Base-by-base conservation (phyloP, 2,888 invertebrate species). In the Clusia tigrina region DNA sequence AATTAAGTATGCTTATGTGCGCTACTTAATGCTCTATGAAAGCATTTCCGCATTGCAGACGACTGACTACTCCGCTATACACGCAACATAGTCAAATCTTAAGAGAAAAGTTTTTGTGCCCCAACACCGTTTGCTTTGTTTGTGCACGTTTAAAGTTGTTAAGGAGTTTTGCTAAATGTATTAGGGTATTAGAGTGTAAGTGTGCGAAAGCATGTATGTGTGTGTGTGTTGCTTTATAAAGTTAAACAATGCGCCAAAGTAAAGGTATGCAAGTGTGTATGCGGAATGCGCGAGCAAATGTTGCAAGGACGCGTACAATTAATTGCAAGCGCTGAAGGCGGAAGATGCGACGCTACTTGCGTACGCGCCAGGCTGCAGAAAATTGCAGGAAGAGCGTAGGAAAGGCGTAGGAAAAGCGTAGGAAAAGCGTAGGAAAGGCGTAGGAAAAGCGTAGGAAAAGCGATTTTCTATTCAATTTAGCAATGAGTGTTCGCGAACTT, bases 401-500 rank as follows among this genome's bases (percentile, higher is more conserved):
- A 23, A 48, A 2, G 54, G 56, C 56, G 22, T 54, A n/a, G 54
- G 58, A 66, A n/a, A 17, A 18, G 32, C 26, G 20, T 32, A 55
- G n/a, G 2, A n/a, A 12, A 46, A 20, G 20, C 10, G 25, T 6
- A 10, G 10, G 18, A 42, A 2, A 46, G 23, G 22, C 32, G n/a
- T 2, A 54, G 17, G 25, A 17, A 32, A 15, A 9, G 59, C 59
- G 6, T 10, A n/a, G 64, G 64, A 58, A 67, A 64, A 65, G 64
- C 75, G 66, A 74, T 77, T 77, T 74, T 77, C 74, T 77, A 72
- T 74, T 77, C 73, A 74, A 77, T 74, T 74, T 77, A 77, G 74
- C 76, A 77, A 74, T 75, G 72, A 72, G 72, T 74, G n/a, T n/a
- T 75, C 72, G 65, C 61, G 66, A 74, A 73, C 66, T 67, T 60